Evolutionary conservation across 2,113 vertebrate genomes (phyloP).

Genomic region (human): DNA sequence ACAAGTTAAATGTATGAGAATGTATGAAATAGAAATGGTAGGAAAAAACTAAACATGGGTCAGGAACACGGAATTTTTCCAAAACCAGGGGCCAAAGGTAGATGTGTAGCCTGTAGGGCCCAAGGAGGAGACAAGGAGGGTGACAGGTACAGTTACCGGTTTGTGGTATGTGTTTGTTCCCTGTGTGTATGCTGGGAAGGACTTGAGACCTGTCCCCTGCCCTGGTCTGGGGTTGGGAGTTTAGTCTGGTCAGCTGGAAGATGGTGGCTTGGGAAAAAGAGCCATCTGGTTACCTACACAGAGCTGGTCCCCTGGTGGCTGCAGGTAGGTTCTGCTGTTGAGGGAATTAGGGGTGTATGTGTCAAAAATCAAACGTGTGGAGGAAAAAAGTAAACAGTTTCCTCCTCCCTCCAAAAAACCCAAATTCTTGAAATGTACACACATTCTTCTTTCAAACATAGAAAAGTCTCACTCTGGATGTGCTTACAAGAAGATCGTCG

Average conservation of each 20-base stretch:
- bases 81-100: slow-evolving; percentile 47
- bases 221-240: slow-evolving; percentile 69
- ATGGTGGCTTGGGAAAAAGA: slow-evolving; percentile 67
- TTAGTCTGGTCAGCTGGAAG: slow-evolving; percentile 66
- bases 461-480: slow-evolving; percentile 98
- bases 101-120: not conserved
- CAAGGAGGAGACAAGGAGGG: slow-evolving; percentile 51
- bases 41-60: slow-evolving; percentile 81
- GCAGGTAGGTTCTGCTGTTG: slow-evolving; percentile 68
- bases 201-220: slow-evolving; percentile 32
- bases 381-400: slow-evolving; percentile 81
- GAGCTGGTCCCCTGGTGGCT: slow-evolving; percentile 80
- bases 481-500: slow-evolving; percentile 98
- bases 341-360: slow-evolving; percentile 17
- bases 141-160: slow-evolving; percentile 62
- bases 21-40: slow-evolving; percentile 80
- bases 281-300: slow-evolving; percentile 73
- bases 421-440: slow-evolving; percentile 52
- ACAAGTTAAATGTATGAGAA: slow-evolving; percentile 84
- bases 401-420: slow-evolving; percentile 60
- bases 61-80: slow-evolving; percentile 73
- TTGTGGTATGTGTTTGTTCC: slow-evolving; percentile 53
- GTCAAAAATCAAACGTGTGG: slow-evolving; percentile 76
- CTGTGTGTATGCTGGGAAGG: slow-evolving; percentile 50
- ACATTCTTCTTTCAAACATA: slow-evolving; percentile 91